phyloP scores from a whole-genome alignment of 2,113 vertebrate genomes.

The Corythornis madagascariensis region DNA sequence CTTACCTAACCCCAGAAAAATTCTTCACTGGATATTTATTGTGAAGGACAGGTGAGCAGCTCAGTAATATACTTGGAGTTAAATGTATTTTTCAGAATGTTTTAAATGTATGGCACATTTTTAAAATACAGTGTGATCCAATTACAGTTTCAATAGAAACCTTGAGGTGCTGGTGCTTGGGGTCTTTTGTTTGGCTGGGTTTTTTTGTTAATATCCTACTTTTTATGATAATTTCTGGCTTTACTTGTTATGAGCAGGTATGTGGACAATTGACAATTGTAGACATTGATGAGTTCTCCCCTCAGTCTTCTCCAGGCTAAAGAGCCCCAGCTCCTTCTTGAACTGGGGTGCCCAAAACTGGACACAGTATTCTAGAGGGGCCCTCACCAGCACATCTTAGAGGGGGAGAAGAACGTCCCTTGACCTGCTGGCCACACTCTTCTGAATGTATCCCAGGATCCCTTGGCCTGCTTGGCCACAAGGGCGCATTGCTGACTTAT shows the following conservation, averaged over 20 bases:
- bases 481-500: no score
- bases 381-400: no score
- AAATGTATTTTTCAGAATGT: not conserved
- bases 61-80: not conserved
- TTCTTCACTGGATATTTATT: not conserved
- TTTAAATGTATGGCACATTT: not conserved
- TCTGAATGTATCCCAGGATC: no score
- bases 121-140: not conserved
- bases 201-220: not conserved
- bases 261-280: not conserved
- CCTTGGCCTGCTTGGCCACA: no score
- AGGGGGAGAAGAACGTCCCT: no score
- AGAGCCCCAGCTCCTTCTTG: no score
- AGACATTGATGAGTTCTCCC: no score
- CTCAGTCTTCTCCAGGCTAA: no score
- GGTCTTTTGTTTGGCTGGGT: not conserved
- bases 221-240: not conserved
- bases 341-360: no score
- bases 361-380: no score
- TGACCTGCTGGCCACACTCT: no score
- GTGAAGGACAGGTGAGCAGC: not conserved
- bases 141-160: not conserved
- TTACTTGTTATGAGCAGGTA: not conserved
- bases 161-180: not conserved
- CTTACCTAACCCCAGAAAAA: not conserved